Conservation (phyloP, 2,888 invertebrate species). For the Limnephilus marmoratus region DNA sequence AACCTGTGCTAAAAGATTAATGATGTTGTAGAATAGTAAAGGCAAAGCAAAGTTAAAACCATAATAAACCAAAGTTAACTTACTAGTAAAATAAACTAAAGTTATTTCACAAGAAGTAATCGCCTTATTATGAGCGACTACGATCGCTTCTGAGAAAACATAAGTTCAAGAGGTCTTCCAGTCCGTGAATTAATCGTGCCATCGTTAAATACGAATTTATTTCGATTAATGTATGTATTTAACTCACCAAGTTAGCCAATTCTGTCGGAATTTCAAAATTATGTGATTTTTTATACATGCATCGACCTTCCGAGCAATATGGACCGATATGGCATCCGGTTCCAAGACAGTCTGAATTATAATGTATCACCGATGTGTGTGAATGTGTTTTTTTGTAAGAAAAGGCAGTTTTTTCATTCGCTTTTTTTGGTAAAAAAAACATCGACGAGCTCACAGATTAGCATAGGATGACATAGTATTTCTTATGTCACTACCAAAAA, state of each 20-base stretch:
- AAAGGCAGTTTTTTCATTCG: neutral
- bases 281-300: neutral
- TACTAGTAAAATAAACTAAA: no score
- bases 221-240: neutral
- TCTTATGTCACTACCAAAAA: constrained; percentile 2
- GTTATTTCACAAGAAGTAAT: no score
- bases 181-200: neutral
- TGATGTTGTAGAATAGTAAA: no score
- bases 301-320: neutral
- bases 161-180: neutral
- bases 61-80: no score
- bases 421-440: neutral
- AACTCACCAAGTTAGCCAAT: neutral
- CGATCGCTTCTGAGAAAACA: neutral
- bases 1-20: no score
- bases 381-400: neutral
- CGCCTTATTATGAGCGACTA: neutral
- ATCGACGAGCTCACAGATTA: neutral
- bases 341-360: constrained; percentile 2
- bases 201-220: neutral
- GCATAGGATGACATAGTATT: neutral
- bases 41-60: no score
- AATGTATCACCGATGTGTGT: neutral
- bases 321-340: neutral
- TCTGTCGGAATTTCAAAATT: neutral